These are phyloP conservation scores for Bombus picipes DNA, from an alignment of 1,140 invertebrate genomes.

Conservation along the genomic window DNA sequence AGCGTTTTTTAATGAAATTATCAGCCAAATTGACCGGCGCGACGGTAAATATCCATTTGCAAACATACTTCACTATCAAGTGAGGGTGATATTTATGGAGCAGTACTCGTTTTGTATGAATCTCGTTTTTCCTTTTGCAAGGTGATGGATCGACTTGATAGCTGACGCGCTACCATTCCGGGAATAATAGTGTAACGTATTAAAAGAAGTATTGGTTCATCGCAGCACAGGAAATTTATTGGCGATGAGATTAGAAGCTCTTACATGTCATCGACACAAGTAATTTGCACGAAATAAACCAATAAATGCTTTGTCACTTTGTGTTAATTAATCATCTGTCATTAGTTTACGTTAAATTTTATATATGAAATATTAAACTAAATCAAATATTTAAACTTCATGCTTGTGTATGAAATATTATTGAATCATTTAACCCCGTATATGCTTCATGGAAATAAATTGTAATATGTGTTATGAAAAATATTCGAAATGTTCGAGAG, in stretches of 20 bases:
- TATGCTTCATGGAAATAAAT: too few relatives aligned
- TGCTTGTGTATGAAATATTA: too few relatives aligned
- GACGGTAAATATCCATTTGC: conserved; percentile 31
- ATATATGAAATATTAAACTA: too few relatives aligned
- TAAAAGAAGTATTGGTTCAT: conserved; percentile 19
- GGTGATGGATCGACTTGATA: conserved; percentile 20
- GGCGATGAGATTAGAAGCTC: not conserved
- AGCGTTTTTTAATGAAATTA: conserved; percentile 15
- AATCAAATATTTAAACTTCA: too few relatives aligned
- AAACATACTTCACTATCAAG: not conserved
- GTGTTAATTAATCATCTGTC: not conserved
- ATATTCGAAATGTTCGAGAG: not conserved
- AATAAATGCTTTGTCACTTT: not conserved
- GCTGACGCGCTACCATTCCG: not conserved
- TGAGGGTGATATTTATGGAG: conserved; percentile 30
- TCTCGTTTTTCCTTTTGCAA: conserved; percentile 22
- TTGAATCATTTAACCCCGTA: too few relatives aligned
- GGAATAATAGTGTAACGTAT: conserved; percentile 45
- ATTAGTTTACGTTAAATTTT: not conserved
- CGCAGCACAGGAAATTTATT: conserved; percentile 26
- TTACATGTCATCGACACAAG: not conserved
- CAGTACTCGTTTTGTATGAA: conserved; percentile 19
- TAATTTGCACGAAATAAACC: not conserved
- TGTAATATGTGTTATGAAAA: not conserved
- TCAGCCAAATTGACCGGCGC: not conserved